Evolutionary conservation across 2,888 invertebrate genomes (phyloP).

Genomic region (Dasysyrphus tricinctus): DNA sequence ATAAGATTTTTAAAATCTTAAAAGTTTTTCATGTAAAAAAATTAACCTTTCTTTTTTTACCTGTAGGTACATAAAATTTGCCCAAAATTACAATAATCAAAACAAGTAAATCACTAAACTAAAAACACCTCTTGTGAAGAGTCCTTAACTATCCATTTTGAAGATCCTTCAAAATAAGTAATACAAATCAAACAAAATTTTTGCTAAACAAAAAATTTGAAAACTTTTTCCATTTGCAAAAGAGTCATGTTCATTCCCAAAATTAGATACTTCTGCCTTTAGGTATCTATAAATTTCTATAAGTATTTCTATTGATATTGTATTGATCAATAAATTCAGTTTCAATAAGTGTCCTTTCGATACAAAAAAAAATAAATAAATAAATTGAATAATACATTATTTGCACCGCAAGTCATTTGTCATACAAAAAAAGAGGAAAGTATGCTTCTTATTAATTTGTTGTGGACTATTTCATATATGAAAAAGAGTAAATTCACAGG

Average conservation of each 20-base stretch:
- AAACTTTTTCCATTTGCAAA: neutral
- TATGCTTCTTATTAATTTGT: conserved; percentile 57
- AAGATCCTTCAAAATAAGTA: no score
- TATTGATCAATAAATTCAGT: neutral
- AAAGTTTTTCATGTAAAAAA: no score
- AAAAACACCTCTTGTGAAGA: no score
- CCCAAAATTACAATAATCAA: no score
- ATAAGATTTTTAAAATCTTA: no score
- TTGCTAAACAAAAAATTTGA: neutral
- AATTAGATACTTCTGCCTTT: no score
- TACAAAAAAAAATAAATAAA: neutral
- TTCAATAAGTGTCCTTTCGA: neutral
- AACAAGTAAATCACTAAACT: no score
- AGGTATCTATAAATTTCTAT: neutral
- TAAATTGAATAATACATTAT: conserved; percentile 54
- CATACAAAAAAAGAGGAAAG: conserved; percentile 30
- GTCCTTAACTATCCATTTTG: no score
- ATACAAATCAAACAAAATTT: no score
- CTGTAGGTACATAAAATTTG: no score
- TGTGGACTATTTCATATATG: conserved; percentile 20
- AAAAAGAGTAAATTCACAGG: conserved; percentile 13
- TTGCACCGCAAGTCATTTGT: conserved; percentile 54
- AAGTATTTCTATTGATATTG: neutral
- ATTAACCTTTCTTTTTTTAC: no score
- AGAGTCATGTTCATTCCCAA: neutral